Base-by-base conservation (phyloP, 2,888 invertebrate species). In the Acrobeloides nanus region DNA sequence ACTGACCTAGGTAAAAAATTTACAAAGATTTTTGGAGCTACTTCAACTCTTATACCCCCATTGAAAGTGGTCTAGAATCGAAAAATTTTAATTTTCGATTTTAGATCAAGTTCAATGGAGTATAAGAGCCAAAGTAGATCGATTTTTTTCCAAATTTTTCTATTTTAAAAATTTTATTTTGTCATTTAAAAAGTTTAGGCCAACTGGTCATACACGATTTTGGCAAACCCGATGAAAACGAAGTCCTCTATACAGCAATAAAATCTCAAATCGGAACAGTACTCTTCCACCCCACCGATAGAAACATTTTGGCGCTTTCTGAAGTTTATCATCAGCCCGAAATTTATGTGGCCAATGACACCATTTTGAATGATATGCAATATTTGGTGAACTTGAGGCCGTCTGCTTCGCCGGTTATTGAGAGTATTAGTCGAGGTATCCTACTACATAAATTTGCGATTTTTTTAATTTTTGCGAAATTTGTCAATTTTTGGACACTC, bases 311-410 rank as follows among this genome's bases (percentile, higher is more conserved):
- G 7, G 65, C 68, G 10, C 61, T 70, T 17, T 61, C 65, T 1
- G 70, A 70, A 50, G 58, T 64, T 39, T 70, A 70, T 42, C 68
- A 70, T 57, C 67, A 69, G 49, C 70, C 70, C 8, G 69, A 70
- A 39, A 53, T 69, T 23, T 66, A 62, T 43, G 69, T 70, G n/a
- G 66, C 70, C 23, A 70, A 70, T 45, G 60, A 64, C 20, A 66
- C 66, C 6, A 62, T 65, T 37, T 29, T 59, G 12, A 46, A 46
- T 6, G 61, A 61, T 34, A 59, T 61, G 57, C 61, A 59, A 40
- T 57, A 52, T 27, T 51, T 70, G 32, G 70, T 70, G 21, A 68
- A 70, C 38, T 50, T 70, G 35, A 56, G 62, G 6, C 70, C 70
- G 2, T 37, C 55, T n/a, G 70, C 59, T 17, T 51, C 59, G 2